Evolutionary conservation across 2,113 vertebrate genomes (phyloP), one percentile per base, ranked within the genome.

Genomic region (Corythaeola cristata): DNA sequence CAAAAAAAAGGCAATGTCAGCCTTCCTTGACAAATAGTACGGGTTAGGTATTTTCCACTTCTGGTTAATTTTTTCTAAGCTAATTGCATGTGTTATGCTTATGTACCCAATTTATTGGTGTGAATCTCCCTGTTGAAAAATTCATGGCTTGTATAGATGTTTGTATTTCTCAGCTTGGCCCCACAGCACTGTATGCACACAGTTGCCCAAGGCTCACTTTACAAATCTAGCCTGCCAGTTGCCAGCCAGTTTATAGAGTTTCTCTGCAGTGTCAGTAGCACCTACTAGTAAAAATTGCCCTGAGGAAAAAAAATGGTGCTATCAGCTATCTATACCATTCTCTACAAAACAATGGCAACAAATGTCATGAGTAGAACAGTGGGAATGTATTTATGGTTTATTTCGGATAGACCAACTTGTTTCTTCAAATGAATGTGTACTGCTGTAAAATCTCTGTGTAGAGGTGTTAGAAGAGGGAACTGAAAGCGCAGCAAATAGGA

Each of bases 401-500:
- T 95, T 95, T 94, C 2, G 10, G 97, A 95, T 84, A 97, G 97
- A 96, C 94, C 78, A 94, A 90, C 94, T 94, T 89, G 83, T 92
- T 95, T 92, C 89, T 96, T 93, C 90, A 97, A 96, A 91, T 82
- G 94, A 97, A 88, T 85, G 74, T 83, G 56, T 91, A 93, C 95
- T 97, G 91, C 96, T 96, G 78, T 96, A 91, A 97, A 98, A 95
- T 91, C 89, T 97, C 97, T 97, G 92, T 72, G 69, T 76, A 93
- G 97, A 97, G 97, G 98, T 98, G 97, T 98, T 96, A 96, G 93
- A 88, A 88, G 96, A 98, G 96, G 94, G 97, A 98, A 97, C 93
- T 94, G 95, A 98, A 98, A 98, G 89, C 91, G 97, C 85, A 97
- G 95, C 96, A 98, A 98, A 95, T 96, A 97, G 95, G 97, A 98